These are phyloP conservation scores for Chinchilla lanigera DNA, from an alignment of 2,113 vertebrate species.

Conservation along the genomic window DNA sequence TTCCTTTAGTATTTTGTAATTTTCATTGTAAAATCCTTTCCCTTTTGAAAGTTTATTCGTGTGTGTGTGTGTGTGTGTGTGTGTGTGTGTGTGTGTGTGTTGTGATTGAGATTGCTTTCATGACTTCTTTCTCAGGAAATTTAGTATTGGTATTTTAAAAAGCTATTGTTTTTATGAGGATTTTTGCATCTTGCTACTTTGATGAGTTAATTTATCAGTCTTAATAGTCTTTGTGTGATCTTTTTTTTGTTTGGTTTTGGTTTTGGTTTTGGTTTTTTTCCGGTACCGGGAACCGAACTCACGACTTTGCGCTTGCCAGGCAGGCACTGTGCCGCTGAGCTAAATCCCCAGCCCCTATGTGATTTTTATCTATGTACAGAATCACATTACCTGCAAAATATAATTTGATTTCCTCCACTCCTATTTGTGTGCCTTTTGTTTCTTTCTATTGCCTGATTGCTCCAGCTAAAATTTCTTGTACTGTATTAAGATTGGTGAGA, in stretches of 20 bases:
- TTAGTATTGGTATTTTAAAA: too few species aligned
- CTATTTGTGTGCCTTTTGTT: not conserved
- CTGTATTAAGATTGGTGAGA: not conserved
- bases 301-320: too few species aligned
- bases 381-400: not conserved
- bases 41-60: not conserved
- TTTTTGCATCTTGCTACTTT: not conserved
- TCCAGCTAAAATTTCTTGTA: not conserved
- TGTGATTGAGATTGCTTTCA: too few species aligned
- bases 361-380: not conserved
- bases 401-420: not conserved
- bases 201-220: not conserved
- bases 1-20: not conserved
- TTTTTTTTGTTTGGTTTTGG: too few species aligned
- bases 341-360: too few species aligned
- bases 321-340: too few species aligned
- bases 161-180: too few species aligned
- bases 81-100: not conserved
- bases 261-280: too few species aligned
- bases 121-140: too few species aligned
- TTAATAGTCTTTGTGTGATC: not conserved
- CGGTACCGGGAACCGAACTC: too few species aligned
- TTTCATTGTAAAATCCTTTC: not conserved
- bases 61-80: not conserved
- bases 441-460: not conserved